Conservation (phyloP, 2,797 vertebrate species). For the Syndactyla subalaris region DNA sequence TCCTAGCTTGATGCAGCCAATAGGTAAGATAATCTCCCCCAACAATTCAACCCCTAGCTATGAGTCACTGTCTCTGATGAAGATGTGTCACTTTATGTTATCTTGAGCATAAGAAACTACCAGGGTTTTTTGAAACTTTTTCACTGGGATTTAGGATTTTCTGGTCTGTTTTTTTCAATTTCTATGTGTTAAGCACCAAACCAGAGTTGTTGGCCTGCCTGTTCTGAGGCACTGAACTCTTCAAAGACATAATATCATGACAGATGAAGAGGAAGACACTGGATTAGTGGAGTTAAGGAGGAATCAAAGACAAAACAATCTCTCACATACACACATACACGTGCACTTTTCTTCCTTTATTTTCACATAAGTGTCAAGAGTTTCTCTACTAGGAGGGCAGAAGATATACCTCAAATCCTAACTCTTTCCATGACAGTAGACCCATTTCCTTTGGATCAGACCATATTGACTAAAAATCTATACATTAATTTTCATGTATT, state of each 20-base stretch:
- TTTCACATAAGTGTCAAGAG: neutral
- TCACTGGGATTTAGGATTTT: neutral
- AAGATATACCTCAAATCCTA: neutral
- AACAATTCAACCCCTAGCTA: neutral
- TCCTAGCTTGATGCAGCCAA: constrained; percentile 26
- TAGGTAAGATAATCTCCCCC: neutral
- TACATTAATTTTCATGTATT: neutral
- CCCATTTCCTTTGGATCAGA: neutral
- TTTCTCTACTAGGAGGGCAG: neutral
- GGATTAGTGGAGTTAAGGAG: neutral
- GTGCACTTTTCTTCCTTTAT: neutral
- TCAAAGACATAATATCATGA: neutral
- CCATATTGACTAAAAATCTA: neutral
- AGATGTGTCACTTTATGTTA: constrained; percentile 11
- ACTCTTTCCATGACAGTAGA: neutral
- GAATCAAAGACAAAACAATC: neutral
- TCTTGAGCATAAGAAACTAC: neutral
- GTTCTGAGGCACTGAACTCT: neutral
- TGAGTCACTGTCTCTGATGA: constrained; percentile 44
- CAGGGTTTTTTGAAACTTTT: neutral
- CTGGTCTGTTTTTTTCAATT: neutral
- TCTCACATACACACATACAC: neutral
- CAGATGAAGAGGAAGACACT: neutral
- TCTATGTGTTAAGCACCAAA: neutral
- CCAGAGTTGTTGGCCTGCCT: neutral